phyloP scores from a whole-genome alignment of 1,140 invertebrate species.

The Glossosoma conforme region DNA sequence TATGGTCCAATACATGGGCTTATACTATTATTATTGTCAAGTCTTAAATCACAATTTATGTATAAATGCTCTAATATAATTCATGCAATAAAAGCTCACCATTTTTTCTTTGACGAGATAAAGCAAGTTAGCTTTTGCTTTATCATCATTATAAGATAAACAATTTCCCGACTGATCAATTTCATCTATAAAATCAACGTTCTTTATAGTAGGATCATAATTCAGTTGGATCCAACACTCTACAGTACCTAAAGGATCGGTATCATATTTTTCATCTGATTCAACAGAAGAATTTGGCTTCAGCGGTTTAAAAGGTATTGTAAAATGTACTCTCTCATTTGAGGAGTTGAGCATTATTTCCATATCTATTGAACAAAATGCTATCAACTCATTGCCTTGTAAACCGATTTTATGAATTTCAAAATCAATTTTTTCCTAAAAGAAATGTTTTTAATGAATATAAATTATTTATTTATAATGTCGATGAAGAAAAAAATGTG shows the following conservation, averaged over 20 bases:
- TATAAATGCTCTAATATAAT: no score
- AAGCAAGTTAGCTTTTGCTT: no score
- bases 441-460: neutral
- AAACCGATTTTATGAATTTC: slow-evolving; percentile 6
- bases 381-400: neutral
- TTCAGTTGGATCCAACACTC: neutral
- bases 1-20: no score
- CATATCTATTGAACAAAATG: neutral
- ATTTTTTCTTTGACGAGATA: no score
- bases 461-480: neutral
- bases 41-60: no score
- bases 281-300: no score
- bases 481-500: neutral
- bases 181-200: no score
- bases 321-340: neutral
- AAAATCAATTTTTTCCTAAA: slow-evolving; percentile 2
- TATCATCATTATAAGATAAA: no score
- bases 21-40: no score
- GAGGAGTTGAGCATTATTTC: neutral
- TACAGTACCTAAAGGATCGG: neutral
- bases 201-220: no score
- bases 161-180: no score
- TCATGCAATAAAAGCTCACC: no score
- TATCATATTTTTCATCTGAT: neutral
- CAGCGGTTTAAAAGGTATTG: neutral